Percentiles rank a stretch among this genome's conserved stretches.
Conservation (phyloP, 1,140 invertebrate species). For the Diorhabda carinulata region DNA sequence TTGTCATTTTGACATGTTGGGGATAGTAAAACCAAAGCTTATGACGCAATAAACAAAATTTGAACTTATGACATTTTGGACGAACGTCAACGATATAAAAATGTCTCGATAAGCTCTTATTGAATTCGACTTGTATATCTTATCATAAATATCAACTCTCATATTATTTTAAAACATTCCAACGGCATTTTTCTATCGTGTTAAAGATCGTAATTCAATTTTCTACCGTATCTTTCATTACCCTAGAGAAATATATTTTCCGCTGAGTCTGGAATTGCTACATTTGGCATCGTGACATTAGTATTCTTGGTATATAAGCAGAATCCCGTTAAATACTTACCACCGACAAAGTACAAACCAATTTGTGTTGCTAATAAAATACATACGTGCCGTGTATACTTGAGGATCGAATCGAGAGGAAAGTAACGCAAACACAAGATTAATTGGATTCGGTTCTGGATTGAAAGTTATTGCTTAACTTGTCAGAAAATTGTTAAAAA, state of each 20-base stretch:
- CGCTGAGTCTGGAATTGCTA: neutral
- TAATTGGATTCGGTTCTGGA: neutral
- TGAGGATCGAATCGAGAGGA: neutral
- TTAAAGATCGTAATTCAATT: neutral
- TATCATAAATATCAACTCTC: no score
- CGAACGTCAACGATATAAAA: no score
- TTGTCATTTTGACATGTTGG: no score
- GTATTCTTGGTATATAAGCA: neutral
- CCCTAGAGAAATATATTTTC: neutral
- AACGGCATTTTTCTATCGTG: no score
- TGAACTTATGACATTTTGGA: no score
- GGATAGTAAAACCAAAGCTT: no score
- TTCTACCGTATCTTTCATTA: neutral
- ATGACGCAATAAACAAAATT: no score
- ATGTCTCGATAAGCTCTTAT: no score
- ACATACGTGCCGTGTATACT: neutral
- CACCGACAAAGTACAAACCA: neutral
- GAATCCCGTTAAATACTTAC: constrained; percentile 1
- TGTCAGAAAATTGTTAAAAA: no score
- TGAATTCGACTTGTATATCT: no score
- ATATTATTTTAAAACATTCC: no score
- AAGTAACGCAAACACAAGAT: neutral
- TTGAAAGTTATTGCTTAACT: no score
- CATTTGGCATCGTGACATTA: neutral
- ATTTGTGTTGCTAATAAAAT: constrained; percentile 3